Percentiles rank a stretch among this genome's conserved stretches.
These are phyloP conservation scores for Gambelia wislizenii DNA, from an alignment of 2,797 vertebrate species.

Conservation along the genomic window DNA sequence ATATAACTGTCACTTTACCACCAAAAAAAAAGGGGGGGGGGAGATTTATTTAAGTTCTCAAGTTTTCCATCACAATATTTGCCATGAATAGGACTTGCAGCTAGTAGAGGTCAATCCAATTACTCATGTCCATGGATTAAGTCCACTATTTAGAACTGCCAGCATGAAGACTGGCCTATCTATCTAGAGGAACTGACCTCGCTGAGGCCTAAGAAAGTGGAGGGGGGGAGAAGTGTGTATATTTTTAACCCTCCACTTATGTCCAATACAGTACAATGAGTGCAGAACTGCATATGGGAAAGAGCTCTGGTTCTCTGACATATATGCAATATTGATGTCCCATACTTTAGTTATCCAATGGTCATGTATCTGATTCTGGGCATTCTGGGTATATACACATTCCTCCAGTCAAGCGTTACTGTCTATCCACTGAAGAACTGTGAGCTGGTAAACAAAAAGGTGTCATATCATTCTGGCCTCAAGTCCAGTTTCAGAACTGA, in stretches of 20 bases:
- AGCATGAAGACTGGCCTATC: not conserved
- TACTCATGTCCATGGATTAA: not conserved
- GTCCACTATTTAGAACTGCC: not conserved
- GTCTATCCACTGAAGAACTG: not conserved
- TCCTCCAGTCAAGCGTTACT: not conserved
- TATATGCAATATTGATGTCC: not conserved
- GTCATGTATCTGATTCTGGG: not conserved
- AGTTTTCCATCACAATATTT: not conserved
- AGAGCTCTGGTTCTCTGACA: not conserved
- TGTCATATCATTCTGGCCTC: not conserved
- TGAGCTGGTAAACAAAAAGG: too few relatives aligned
- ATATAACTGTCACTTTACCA: not conserved
- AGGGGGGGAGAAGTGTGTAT: not conserved
- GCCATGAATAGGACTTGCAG: not conserved
- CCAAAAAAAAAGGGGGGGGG: too few relatives aligned
- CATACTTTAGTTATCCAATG: not conserved
- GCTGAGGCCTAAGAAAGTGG: not conserved
- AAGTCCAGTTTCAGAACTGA: not conserved
- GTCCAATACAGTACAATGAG: not conserved
- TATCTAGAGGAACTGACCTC: not conserved
- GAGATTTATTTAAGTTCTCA: not conserved
- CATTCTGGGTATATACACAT: not conserved
- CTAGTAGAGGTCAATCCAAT: not conserved
- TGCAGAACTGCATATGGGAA: not conserved
- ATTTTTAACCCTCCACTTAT: not conserved